Evolutionary conservation across 2,113 vertebrate species (phyloP).

Genomic region (Callospermophilus lateralis): DNA sequence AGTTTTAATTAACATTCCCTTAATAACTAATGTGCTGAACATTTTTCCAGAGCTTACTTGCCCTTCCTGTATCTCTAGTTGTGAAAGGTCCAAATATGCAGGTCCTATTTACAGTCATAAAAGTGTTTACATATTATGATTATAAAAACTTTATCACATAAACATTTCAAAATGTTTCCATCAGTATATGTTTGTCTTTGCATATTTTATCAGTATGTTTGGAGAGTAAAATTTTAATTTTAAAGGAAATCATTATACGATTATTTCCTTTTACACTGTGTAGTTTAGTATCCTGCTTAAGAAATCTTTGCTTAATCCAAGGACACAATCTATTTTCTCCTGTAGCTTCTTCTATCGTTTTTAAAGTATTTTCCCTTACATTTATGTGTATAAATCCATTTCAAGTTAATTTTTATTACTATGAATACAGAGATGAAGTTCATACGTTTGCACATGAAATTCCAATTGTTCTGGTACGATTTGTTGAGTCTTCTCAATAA

Average conservation of each 20-base stretch:
- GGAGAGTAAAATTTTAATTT: background rate
- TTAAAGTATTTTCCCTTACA: background rate
- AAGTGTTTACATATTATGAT: background rate
- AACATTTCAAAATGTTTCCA: background rate
- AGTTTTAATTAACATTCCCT: background rate
- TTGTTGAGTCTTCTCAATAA: background rate
- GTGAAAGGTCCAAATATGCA: background rate
- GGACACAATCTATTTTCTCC: background rate
- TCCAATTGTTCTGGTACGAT: background rate
- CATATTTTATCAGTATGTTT: background rate
- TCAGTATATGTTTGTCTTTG: background rate
- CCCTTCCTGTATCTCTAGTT: background rate
- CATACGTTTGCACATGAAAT: background rate
- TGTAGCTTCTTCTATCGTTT: background rate
- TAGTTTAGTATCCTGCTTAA: background rate
- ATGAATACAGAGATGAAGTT: background rate
- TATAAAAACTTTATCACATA: background rate
- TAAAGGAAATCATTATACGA: background rate
- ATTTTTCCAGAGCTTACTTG: background rate
- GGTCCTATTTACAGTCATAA: background rate
- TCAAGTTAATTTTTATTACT: conserved; percentile 31
- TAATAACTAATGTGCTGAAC: background rate
- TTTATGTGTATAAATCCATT: background rate
- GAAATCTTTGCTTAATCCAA: background rate
- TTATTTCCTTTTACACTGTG: background rate